A percentile compares a stretch with the other conserved stretches of the same genome.
These are phyloP conservation scores for Nycticryphes semicollaris DNA, from an alignment of 2,113 vertebrate species.

Conservation along the genomic window DNA sequence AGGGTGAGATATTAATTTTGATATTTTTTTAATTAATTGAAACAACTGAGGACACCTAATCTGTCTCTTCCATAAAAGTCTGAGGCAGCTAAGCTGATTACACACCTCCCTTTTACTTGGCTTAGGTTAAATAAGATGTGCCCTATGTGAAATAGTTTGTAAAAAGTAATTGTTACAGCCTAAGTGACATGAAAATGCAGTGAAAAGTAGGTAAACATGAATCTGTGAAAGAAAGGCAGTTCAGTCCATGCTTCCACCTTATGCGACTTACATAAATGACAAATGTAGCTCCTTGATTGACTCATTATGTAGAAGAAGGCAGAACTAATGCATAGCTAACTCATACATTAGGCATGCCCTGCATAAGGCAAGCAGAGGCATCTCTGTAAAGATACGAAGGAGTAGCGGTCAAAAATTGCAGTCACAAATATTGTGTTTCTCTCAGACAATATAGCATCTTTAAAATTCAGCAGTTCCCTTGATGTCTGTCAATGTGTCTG, in stretches of 20 bases:
- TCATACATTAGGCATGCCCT: neutral
- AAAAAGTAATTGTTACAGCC: neutral
- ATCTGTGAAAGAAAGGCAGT: neutral
- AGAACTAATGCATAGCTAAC: slow-evolving; percentile 29
- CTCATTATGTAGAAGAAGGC: slow-evolving; percentile 2
- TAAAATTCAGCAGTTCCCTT: slow-evolving; percentile 39
- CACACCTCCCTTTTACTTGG: neutral
- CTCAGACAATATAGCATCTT: neutral
- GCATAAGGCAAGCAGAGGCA: neutral
- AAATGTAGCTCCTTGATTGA: neutral
- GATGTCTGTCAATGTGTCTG: slow-evolving; percentile 28
- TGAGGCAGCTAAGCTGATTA: neutral
- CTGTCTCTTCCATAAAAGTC: neutral
- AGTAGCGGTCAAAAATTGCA: neutral
- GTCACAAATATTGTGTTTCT: slow-evolving; percentile 4
- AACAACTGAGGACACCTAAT: neutral
- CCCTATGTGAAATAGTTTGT: neutral
- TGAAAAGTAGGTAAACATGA: neutral
- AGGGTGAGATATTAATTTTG: neutral
- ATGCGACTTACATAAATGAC: neutral
- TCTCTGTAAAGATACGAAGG: neutral
- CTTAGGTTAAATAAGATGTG: neutral
- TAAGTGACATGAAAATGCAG: neutral
- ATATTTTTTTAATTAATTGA: neutral
- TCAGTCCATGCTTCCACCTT: neutral